Base-by-base conservation (phyloP, 1,140 invertebrate species). In the Berghia stephanieae region DNA sequence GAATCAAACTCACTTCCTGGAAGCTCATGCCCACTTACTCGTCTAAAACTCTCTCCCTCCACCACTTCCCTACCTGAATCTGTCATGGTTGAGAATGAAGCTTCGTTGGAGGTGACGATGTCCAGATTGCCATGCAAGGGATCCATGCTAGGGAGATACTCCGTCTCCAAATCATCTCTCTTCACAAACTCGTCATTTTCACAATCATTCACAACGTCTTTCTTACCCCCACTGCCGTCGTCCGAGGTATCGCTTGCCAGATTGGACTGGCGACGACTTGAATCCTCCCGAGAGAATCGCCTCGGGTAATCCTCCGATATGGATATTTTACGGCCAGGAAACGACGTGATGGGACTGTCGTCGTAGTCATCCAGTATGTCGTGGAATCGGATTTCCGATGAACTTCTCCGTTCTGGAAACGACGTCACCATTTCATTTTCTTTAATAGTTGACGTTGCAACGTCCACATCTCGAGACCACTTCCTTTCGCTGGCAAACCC, bases 71-170 rank as follows among this genome's bases (percentile, higher is more conserved):
- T 78, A 13, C 77, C 76, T 18, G 79, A 81, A 70, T 82, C 81
- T 42, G 83, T 84, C n/a, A 75, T 44, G n/a, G 77, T 81, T 4
- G 68, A 21, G 46, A 71, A 72, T 18, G 77, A 71, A 8, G 80
- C 57, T 13, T 78, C 67, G 21, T 40, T 38, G 18, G 44, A 49
- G 24, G 78, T 60, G 21, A 82, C 72, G n/a, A 87, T 80, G 52
- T 85, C 83, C 57, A 86, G 73, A 67, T 82, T 85, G 21, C 86
- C 86, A 42, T 81, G 80, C 10, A 87, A 68, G 0, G 85, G 85
- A 55, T 88, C 86, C 78, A 86, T 83, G 38, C 77, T 79, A 10
- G 83, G 81, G 49, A 88, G 80, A 46, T 88, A 88, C 46, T 87
- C 86, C 2, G 86, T 88, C 77, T 88, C 86, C 6, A 87, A 42